Evolutionary conservation across 2,888 invertebrate species (phyloP), one percentile per base, ranked within the genome.

Genomic region (Vesta saturnalis): DNA sequence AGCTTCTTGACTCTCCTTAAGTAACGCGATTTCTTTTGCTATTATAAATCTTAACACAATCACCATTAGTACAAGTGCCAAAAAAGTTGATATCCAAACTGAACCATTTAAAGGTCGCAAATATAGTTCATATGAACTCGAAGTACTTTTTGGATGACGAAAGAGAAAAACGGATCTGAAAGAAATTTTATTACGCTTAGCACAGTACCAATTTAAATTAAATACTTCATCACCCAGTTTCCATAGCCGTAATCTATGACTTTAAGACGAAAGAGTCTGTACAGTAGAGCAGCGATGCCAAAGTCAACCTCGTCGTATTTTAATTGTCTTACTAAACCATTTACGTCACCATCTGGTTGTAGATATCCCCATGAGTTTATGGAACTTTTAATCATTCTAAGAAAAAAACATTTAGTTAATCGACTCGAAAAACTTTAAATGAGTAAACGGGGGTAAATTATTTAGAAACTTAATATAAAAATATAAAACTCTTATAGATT

Each of bases 341-440:
- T 89, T 76, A 88, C 90, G 65, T 85, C 86, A 15, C 88, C 89
- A 71, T 88, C 86, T 64, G 85, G 85, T 59, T 85, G 83, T 61
- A 83, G 73, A 76, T 90, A 91, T 1, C 91, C 91, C 90, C 90
- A 91, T 0, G 89, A 89, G 73, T 86, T 83, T 0, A 88, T 87
- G 10, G 86, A 82, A 67, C 80, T 78, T 6, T 87, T 76, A 4
- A 79, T 76, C 64, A 85, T 85, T 60, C 88, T 88, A 71, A 60
- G 81, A 81, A 52, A 52, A 18, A 12, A 52, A 15, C 6, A 55
- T 14, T 14, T 30, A 35, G 19, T 15, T 59, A 22, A n/a, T n/a
- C n/a, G n/a, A n/a, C n/a, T n/a, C n/a, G n/a, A n/a, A n/a, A n/a
- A n/a, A n/a, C n/a, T n/a, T n/a, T n/a, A n/a, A n/a, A n/a, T n/a